Evolutionary conservation across 2,113 vertebrate genomes (phyloP), one percentile per base, ranked within the genome.

Genomic region (Trematomus loennbergii): DNA sequence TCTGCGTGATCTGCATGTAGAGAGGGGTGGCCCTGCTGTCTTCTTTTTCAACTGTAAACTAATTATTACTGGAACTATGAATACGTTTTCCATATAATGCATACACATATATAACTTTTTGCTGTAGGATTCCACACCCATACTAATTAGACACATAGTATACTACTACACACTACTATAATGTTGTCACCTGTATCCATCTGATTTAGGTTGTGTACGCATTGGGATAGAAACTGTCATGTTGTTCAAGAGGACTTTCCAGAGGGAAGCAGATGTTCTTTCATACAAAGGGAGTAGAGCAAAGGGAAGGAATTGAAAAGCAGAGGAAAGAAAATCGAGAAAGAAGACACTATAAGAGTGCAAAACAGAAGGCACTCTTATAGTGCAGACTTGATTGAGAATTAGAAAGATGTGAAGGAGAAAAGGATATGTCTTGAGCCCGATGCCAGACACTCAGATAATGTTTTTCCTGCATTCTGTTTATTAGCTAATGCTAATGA

Each of bases 221-320:
- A 81, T 79, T 61, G 67, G 81, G 82, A 62, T 57, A 36, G 87
- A 83, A 71, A 83, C 50, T 71, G 70, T 85, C 82, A 57, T 63
- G 78, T 83, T 71, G 89, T 75, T 83, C 74, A 79, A 70, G 70
- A 81, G 59, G 77, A 76, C 79, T 81, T 87, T 82, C 84, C 82
- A 88, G 64, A 90, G 87, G 84, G 87, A 85, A 83, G 80, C 84
- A 87, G 84, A 85, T 88, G 89, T 90, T 88, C 82, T 87, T 90
- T 84, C 79, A 85, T 83, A 58, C 65, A 70, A 25, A 25, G 25
- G 25, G 84, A 72, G 79, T 73, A 49, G 57, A 76, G 78, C 52
- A 74, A 72, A 86, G 60, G 45, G 63, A 76, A 83, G 59, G 75
- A 81, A 85, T 65, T 64, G 80, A 60, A 85, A 77, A 78, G 81